Percentiles rank a stretch among this genome's conserved stretches.
Evolutionary conservation across 2,113 vertebrate species (phyloP).

Genomic region (Clinocottus analis): DNA sequence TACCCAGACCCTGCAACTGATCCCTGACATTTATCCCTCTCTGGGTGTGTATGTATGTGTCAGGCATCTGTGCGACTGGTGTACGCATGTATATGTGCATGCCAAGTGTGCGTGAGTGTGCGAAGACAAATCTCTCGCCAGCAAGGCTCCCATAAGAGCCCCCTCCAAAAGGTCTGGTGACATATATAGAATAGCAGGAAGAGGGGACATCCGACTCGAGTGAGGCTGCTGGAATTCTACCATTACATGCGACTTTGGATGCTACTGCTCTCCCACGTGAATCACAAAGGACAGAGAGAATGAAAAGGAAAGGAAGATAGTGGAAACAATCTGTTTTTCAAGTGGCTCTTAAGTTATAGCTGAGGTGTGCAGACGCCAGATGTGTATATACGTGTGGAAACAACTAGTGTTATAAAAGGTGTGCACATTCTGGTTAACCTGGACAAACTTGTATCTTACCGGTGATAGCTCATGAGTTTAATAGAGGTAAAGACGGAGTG

Average conservation of each 20-base stretch:
- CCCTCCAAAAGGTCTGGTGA: constrained; percentile 69
- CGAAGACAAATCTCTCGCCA: constrained; percentile 73
- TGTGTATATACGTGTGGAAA: constrained; percentile 1
- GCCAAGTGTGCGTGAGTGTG: constrained; percentile 61
- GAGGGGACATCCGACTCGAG: constrained; percentile 75
- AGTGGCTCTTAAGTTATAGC: constrained; percentile 6
- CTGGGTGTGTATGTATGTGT: constrained; percentile 37
- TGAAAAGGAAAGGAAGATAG: constrained; percentile 10
- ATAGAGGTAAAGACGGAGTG: constrained; percentile 3
- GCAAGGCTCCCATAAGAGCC: constrained; percentile 64
- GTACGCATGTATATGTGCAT: constrained; percentile 44
- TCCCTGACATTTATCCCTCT: constrained; percentile 41
- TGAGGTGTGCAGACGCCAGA: constrained; percentile 9
- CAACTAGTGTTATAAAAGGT: neutral
- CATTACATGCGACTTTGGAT: constrained; percentile 65
- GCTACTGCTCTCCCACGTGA: constrained; percentile 42
- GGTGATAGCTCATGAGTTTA: neutral
- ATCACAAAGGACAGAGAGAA: constrained; percentile 36
- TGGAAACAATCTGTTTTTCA: constrained; percentile 31
- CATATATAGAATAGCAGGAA: constrained; percentile 81
- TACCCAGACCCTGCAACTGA: constrained; percentile 31
- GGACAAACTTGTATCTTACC: constrained; percentile 9
- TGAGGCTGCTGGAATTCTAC: constrained; percentile 52
- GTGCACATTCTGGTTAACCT: constrained; percentile 3
- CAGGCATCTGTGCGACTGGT: constrained; percentile 37